These are phyloP conservation scores for Enteromius anoplus DNA, from an alignment of 2,797 vertebrate species.

Conservation along the genomic window DNA sequence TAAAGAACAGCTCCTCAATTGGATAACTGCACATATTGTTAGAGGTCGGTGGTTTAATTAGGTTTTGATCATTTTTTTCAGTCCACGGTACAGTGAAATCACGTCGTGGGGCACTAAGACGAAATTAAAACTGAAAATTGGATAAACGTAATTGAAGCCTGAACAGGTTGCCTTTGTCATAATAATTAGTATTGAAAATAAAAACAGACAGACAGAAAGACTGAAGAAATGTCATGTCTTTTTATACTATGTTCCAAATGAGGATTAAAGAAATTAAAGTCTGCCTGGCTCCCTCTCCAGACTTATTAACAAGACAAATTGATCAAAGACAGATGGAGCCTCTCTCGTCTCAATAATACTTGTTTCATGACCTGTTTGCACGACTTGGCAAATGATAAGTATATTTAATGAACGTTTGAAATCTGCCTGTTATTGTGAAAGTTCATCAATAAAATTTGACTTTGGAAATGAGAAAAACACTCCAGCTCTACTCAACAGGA, in stretches of 20 bases:
- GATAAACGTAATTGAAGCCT: conserved; percentile 65
- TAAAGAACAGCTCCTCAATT: conserved; percentile 49
- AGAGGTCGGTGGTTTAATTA: conserved; percentile 60
- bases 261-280: conserved; percentile 73
- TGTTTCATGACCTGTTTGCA: conserved; percentile 66
- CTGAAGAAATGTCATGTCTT: conserved; percentile 63
- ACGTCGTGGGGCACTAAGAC: conserved; percentile 55
- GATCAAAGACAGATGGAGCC: conserved; percentile 60
- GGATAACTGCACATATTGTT: conserved; percentile 56
- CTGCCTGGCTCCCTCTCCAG: conserved; percentile 62
- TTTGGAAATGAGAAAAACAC: conserved; percentile 20
- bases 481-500: background rate
- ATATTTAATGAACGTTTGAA: conserved; percentile 52
- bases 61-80: conserved; percentile 62
- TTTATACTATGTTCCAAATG: conserved; percentile 70
- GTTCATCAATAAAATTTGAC: conserved; percentile 25
- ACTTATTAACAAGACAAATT: conserved; percentile 78
- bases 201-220: conserved; percentile 58
- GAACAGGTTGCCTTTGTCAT: conserved; percentile 65
- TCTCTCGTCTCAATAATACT: conserved; percentile 62
- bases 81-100: conserved; percentile 58
- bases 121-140: conserved; percentile 62
- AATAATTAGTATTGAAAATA: conserved; percentile 69
- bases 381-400: conserved; percentile 62
- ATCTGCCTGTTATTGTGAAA: conserved; percentile 25